Base-by-base conservation (phyloP, 2,888 invertebrate genomes). In the Hemaris fuciformis region DNA sequence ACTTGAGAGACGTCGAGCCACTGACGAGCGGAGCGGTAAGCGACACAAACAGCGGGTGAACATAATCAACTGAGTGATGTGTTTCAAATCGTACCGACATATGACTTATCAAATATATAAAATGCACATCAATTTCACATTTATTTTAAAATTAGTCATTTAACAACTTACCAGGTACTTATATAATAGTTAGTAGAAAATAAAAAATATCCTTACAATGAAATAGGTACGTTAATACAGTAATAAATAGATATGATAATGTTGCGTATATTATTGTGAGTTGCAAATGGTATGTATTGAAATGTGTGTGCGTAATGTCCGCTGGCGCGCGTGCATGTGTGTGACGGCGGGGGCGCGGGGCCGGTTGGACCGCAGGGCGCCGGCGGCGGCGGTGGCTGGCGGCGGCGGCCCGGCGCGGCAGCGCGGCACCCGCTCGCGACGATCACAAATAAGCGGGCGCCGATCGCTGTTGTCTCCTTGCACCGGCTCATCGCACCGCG, bases 381-480 rank as follows among this genome's bases (percentile, higher is more conserved):
- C 80, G 69, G 59, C 64, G 64, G 63, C 60, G 60, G 64, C 69
- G 74, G 69, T 70, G 73, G 67, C 69, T 67, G 68, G 64, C 68
- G 71, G 60, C 66, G 66, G 64, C 69, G 71, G 66, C 69, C 64
- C 75, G 71, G 66, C 72, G 71, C 77, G 79, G 79, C 77, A 66
- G 68, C 71, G 66, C 75, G 83, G 79, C 80, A 73, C 73, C 76
- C 71, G 71, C 57, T 57, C 68, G 68, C 59, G 69, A 62, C 72
- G 70, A 61, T 65, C 81, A 77, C 84, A 79, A 81, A 81, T 79
- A 84, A 77, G 68, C 72, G 77, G 85, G 85, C 86, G 85, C 87
- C 83, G 74, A 74, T 66, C 70, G 66, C 73, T 71, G 64, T 68
- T 70, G 71, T 64, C 69, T 57, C 43, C 61, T 71, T 67, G 71